These are phyloP conservation scores for Hippoglossus hippoglossus DNA, from an alignment of 2,797 vertebrate genomes.

Conservation along the genomic window DNA sequence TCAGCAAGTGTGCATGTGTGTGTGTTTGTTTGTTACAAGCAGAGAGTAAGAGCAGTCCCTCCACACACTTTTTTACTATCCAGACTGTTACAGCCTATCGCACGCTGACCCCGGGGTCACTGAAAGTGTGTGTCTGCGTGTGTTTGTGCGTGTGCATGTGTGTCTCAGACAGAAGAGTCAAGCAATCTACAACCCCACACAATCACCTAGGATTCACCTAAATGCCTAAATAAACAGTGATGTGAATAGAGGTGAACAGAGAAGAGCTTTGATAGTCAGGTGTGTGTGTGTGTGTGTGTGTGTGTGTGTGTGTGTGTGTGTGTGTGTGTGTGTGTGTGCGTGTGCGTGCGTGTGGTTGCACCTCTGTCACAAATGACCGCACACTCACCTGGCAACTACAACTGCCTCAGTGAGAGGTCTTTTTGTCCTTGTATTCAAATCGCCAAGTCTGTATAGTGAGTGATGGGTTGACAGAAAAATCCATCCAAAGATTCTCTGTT, in stretches of 20 bases:
- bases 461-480: slow-evolving; percentile 33
- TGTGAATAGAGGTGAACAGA: slow-evolving; percentile 48
- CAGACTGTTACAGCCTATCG: slow-evolving; percentile 77
- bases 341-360: slow-evolving; percentile 44
- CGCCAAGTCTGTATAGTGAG: slow-evolving; percentile 6
- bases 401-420: slow-evolving; percentile 13
- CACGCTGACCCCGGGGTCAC: slow-evolving; percentile 71
- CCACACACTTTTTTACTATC: slow-evolving; percentile 54
- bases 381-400: slow-evolving; percentile 61
- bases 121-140: slow-evolving; percentile 30
- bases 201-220: slow-evolving; percentile 68
- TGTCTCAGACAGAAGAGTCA: slow-evolving; percentile 48
- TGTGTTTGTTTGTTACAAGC: slow-evolving; percentile 34
- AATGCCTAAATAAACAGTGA: slow-evolving; percentile 62
- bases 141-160: slow-evolving; percentile 29
- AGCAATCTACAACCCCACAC: slow-evolving; percentile 46
- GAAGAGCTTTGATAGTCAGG: slow-evolving; percentile 52
- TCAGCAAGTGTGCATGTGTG: slow-evolving; percentile 37
- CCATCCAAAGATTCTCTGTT: slow-evolving; percentile 23
- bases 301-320: slow-evolving; percentile 46
- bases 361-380: slow-evolving; percentile 62
- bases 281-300: slow-evolving; percentile 54
- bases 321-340: slow-evolving; percentile 50
- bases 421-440: slow-evolving; percentile 43
- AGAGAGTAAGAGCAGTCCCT: slow-evolving; percentile 60